Conservation (phyloP, 2,797 vertebrate genomes). For the Macrochelys suwanniensis region DNA sequence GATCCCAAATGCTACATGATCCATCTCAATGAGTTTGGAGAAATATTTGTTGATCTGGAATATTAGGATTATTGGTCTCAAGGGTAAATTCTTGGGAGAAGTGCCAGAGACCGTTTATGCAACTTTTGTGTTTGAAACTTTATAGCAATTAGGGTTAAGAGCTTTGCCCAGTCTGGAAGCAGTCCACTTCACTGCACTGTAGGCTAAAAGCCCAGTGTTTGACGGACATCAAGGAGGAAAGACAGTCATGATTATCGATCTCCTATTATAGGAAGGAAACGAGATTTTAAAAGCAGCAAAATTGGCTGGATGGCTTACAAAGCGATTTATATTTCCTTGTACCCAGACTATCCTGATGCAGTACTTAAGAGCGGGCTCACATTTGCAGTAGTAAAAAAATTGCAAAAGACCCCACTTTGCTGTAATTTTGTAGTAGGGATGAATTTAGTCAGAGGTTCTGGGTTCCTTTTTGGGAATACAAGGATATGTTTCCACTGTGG, state of each 20-base stretch:
- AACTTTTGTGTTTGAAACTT: slow-evolving; percentile 21
- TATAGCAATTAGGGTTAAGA: slow-evolving; percentile 37
- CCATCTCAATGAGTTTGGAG: slow-evolving; percentile 32
- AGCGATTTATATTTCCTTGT: slow-evolving; percentile 1
- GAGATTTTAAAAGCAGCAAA: slow-evolving; percentile 10
- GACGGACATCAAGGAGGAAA: slow-evolving; percentile 52
- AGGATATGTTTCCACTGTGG: background rate
- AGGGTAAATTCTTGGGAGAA: slow-evolving; percentile 43
- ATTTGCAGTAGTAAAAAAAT: background rate
- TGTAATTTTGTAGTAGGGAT: background rate
- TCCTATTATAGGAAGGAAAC: background rate
- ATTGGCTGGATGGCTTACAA: slow-evolving; percentile 25
- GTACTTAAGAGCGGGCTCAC: background rate
- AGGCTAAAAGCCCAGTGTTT: background rate
- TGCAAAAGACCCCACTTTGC: background rate
- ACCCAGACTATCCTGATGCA: background rate
- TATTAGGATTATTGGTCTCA: background rate
- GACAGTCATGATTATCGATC: background rate
- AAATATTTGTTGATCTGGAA: slow-evolving; percentile 19
- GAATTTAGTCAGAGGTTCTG: background rate
- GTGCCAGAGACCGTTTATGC: slow-evolving; percentile 61
- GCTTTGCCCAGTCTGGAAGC: slow-evolving; percentile 19
- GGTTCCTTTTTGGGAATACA: background rate
- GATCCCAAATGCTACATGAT: background rate
- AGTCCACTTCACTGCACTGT: background rate